Evolutionary conservation across 53 echinoderm and acorn worm species (phyloP).

Genomic region (Henricia sp.): DNA sequence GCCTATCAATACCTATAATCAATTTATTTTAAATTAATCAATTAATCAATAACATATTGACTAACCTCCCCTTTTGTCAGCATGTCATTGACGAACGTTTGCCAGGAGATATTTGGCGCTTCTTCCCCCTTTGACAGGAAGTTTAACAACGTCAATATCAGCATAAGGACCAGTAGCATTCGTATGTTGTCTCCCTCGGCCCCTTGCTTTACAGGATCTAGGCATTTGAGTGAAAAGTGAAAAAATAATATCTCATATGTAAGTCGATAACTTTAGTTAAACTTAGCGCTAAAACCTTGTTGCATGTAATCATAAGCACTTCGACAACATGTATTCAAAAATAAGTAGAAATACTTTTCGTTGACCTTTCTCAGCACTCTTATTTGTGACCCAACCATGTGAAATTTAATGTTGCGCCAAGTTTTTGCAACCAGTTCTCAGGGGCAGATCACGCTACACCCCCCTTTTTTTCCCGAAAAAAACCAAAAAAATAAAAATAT

Average conservation of each 20-base stretch:
- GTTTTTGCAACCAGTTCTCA: too few relatives aligned
- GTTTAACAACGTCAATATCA: constrained; percentile 80
- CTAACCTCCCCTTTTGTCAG: constrained; percentile 96
- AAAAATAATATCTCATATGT: neutral
- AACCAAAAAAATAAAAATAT: too few relatives aligned
- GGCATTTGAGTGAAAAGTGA: neutral
- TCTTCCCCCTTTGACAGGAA: constrained; percentile 85
- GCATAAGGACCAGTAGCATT: constrained; percentile 77
- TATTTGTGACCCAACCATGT: too few relatives aligned
- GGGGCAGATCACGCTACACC: too few relatives aligned
- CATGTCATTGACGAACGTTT: constrained; percentile 90
- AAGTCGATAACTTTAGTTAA: too few relatives aligned
- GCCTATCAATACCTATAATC: neutral
- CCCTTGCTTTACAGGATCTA: constrained; percentile 68
- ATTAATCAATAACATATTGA: neutral
- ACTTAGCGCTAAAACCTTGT: too few relatives aligned
- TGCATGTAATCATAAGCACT: too few relatives aligned
- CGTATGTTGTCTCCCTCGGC: constrained; percentile 70
- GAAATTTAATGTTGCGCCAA: too few relatives aligned
- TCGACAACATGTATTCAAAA: too few relatives aligned
- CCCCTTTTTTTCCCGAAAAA: too few relatives aligned
- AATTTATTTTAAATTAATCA: neutral
- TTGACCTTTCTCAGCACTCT: too few relatives aligned
- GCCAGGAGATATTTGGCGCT: constrained; percentile 92
- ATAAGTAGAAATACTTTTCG: too few relatives aligned